Percentiles rank a stretch among this genome's conserved stretches.
Conservation (phyloP, 2,113 vertebrate genomes). For the Neopipo cinnamomea region DNA sequence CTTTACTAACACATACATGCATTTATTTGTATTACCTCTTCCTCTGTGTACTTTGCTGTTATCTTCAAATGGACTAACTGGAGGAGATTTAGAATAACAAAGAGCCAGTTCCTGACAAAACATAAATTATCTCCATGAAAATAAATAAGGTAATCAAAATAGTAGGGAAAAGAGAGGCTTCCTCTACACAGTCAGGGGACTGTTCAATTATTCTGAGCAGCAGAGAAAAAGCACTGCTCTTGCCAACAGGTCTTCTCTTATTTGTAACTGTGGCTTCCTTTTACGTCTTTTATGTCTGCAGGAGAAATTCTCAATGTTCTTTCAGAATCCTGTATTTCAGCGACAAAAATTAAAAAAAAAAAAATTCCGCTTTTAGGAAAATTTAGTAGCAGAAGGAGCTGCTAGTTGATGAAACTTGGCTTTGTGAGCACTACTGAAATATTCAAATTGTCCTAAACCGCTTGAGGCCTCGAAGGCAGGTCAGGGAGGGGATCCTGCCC, state of each 20-base stretch:
- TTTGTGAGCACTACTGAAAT: neutral
- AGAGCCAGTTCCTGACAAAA: neutral
- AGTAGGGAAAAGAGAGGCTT: neutral
- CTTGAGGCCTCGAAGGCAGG: fast-evolving
- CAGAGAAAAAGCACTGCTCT: neutral
- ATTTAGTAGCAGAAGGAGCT: neutral
- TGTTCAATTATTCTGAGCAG: neutral
- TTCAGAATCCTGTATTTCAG: neutral
- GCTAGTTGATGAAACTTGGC: fast-evolving
- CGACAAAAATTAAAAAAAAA: neutral
- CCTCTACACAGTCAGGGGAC: neutral
- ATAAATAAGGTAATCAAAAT: constrained; percentile 4
- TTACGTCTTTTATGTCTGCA: neutral
- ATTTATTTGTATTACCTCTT: neutral
- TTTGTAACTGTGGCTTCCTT: neutral
- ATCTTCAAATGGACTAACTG: neutral
- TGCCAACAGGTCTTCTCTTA: neutral
- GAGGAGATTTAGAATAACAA: neutral
- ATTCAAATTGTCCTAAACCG: neutral
- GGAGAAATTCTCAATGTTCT: neutral
- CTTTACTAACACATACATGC: fast-evolving
- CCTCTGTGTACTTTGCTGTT: neutral
- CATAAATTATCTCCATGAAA: neutral
- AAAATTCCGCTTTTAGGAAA: neutral
- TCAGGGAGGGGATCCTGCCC: neutral